phyloP scores from a whole-genome alignment of 2,113 vertebrate species.

The Columba janthina region DNA sequence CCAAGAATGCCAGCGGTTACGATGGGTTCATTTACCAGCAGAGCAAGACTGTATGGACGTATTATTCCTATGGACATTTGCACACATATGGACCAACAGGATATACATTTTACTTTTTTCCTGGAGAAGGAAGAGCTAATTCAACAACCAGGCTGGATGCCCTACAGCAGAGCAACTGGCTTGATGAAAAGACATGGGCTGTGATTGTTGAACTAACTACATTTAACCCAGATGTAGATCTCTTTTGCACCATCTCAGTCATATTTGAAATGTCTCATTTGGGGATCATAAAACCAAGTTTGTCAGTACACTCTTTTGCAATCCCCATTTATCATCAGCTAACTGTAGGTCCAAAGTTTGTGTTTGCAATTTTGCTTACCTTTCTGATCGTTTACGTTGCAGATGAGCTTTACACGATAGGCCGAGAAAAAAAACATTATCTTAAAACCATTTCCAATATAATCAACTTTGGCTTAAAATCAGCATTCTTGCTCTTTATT shows the following conservation, averaged over 20 bases:
- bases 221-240: slow-evolving; percentile 48
- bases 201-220: slow-evolving; percentile 69
- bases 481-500: slow-evolving; percentile 12
- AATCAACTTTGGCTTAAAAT: slow-evolving; percentile 49
- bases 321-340: slow-evolving; percentile 34
- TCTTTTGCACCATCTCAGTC: slow-evolving; percentile 66
- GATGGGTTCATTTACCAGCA: slow-evolving; percentile 56
- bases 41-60: slow-evolving; percentile 12
- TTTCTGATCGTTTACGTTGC: slow-evolving; percentile 38
- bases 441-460: slow-evolving; percentile 5
- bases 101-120: slow-evolving; percentile 69
- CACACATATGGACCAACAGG: slow-evolving; percentile 61
- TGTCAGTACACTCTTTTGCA: slow-evolving; percentile 49
- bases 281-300: slow-evolving; percentile 51
- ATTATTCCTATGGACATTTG: slow-evolving; percentile 40
- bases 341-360: not conserved
- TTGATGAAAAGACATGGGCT: slow-evolving; percentile 72
- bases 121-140: slow-evolving; percentile 23
- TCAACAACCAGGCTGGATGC: slow-evolving; percentile 42
- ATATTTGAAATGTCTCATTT: slow-evolving; percentile 64
- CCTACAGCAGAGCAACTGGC: slow-evolving; percentile 57
- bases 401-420: not conserved
- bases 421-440: slow-evolving; percentile 20
- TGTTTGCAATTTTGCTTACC: not conserved
- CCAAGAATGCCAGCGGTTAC: not conserved